Percentiles rank a stretch among this genome's conserved stretches.
phyloP scores from a whole-genome alignment of 1,140 invertebrate species.

The Euwallacea similis region DNA sequence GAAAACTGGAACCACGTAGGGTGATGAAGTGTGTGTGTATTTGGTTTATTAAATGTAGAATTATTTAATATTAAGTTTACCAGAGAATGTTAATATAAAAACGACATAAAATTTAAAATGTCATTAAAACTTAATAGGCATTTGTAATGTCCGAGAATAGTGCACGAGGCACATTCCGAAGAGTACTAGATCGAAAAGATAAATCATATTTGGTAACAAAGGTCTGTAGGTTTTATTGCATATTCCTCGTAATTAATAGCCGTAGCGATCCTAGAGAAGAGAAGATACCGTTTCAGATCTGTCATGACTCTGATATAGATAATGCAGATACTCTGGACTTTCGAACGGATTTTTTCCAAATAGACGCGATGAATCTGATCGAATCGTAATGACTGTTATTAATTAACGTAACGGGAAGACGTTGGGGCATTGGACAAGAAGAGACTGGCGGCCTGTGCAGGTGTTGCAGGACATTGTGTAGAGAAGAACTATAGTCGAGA shows the following conservation, averaged over 20 bases:
- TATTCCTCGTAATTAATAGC: not conserved
- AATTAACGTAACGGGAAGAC: slow-evolving; percentile 29
- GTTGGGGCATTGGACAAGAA: slow-evolving; percentile 19
- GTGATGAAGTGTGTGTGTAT: too few relatives aligned
- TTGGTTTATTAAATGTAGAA: too few relatives aligned
- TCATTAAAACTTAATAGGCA: too few relatives aligned
- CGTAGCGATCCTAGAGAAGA: not conserved
- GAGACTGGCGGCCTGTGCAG: slow-evolving; percentile 15
- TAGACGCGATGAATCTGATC: slow-evolving; percentile 15
- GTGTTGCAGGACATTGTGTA: slow-evolving; percentile 12
- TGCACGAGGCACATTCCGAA: too few relatives aligned
- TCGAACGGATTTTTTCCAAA: slow-evolving; percentile 12
- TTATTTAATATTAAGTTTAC: too few relatives aligned
- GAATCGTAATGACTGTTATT: slow-evolving; percentile 32
- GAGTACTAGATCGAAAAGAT: too few relatives aligned
- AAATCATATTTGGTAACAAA: not conserved
- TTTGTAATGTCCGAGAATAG: too few relatives aligned
- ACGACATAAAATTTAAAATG: too few relatives aligned
- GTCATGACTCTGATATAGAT: slow-evolving; percentile 26
- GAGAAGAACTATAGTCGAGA: too few relatives aligned
- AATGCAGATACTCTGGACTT: slow-evolving; percentile 16
- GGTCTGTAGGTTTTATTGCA: not conserved
- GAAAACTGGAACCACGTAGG: too few relatives aligned
- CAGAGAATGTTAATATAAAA: too few relatives aligned
- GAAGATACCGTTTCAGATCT: slow-evolving; percentile 22